These are phyloP conservation scores for Cheirogaleus major DNA, from an alignment of 2,797 vertebrate species.

Conservation along the genomic window DNA sequence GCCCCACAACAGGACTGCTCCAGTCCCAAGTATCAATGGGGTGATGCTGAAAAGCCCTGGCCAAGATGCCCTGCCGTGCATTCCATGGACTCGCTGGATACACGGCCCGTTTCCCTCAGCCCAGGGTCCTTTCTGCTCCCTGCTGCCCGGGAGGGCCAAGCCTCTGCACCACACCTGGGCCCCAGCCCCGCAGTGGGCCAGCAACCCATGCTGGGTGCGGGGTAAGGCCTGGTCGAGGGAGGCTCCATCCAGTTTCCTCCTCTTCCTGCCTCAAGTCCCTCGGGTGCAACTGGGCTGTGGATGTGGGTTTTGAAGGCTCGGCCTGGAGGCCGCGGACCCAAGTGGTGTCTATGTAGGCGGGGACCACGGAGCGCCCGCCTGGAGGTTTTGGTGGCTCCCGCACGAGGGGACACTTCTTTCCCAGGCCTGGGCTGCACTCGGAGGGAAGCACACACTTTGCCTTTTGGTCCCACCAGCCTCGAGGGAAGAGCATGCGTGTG, in stretches of 20 bases:
- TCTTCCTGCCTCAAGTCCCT: accelerated
- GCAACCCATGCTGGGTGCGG: accelerated
- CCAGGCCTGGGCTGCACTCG: not conserved
- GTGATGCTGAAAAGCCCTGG: not conserved
- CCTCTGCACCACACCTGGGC: not conserved
- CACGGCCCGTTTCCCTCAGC: too few species aligned
- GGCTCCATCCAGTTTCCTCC: not conserved
- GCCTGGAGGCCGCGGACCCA: not conserved
- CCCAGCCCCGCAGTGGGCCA: accelerated
- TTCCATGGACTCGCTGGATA: accelerated
- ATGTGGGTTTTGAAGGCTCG: too few species aligned
- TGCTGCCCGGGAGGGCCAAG: not conserved
- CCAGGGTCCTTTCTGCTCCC: too few species aligned
- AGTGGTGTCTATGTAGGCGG: too few species aligned
- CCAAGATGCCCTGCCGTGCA: accelerated
- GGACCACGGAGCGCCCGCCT: not conserved
- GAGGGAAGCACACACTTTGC: not conserved
- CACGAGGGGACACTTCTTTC: not conserved
- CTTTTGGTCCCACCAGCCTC: not conserved
- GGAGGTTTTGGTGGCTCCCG: not conserved
- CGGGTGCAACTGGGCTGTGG: not conserved
- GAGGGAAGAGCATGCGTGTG: too few species aligned
- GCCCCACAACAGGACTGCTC: accelerated
- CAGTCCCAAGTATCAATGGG: accelerated
- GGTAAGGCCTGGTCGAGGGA: not conserved